Base-by-base conservation (phyloP, 1,140 invertebrate genomes). In the Leptoteleia sp. region DNA sequence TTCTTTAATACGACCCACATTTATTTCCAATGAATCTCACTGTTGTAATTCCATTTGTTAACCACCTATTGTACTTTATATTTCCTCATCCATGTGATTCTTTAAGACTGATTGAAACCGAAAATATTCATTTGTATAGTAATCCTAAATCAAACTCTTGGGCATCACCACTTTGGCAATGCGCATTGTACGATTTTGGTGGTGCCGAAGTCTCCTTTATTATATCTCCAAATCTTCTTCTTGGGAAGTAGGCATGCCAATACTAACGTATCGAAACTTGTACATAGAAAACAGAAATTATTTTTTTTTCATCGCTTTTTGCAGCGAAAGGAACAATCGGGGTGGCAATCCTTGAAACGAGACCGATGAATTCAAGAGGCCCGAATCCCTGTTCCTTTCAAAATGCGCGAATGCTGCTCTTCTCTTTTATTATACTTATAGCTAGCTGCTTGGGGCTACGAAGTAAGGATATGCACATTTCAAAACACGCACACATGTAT, bases 371-470 rank as follows among this genome's bases (percentile, higher is more conserved):
- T 64, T 68, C 33, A 54, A 57, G 42, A 57, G 15, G 15, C 25
- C 13, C 48, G 25, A 35, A 31, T 33, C 12, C n/a, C 57, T 78
- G 83, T 86, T 84, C 78, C 83, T 85, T 81, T 85, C 80, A 78
- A 65, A 16, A 79, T 54, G 77, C 76, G 80, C 84, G 78, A 71
- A 82, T 84, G 81, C 81, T 79, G 83, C 83, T 82, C 82, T 76
- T 83, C 55, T 82, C 67, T 67, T 84, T 81, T 78, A 82, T 75
- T 71, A 83, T 78, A 81, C 73, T 85, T 84, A 87, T 87, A 87
- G 83, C 85, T 88, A 89, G 85, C 81, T 88, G 88, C 87, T 89
- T 89, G 88, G 88, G 87, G 85, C 81, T 87, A 80, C 52, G 83
- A 84, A 80, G 82, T 86, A 89, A 82, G 82, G 82, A 88, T 81